Base-by-base conservation (phyloP, 2,113 vertebrate species). In the Dicaeum eximium region DNA sequence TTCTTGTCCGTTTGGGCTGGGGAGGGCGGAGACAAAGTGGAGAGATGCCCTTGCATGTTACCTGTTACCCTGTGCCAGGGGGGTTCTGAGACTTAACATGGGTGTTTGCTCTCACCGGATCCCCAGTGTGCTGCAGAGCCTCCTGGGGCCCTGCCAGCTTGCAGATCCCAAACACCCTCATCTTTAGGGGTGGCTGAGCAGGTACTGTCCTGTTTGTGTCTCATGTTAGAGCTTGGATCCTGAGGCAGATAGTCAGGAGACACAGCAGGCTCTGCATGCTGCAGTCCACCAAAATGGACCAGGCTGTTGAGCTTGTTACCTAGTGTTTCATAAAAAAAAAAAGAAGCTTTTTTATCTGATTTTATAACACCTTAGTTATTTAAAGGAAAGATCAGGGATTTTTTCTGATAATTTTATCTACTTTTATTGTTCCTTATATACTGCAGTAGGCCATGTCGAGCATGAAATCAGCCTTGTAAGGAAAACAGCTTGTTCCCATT, bases 381-480 rank as follows among this genome's bases (percentile, higher is more conserved):
- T 75, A 25, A 75, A 33, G 19, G 30, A 82, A 78, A 56, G 14
- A 28, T 51, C n/a, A 64, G 25, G 24, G 37, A 37, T 77, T 86
- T 93, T 75, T 24, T 60, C 40, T 58, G 27, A 35, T 67, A 40
- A 60, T 75, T 92, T 90, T 28, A 40, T n/a, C 28, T 88, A 5
- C 28, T 80, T 75, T 57, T 69, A 40, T 73, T 5, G 0, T 75
- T 90, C 10, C 5, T 53, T 7, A 5, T 28, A 23, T 79, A 37
- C 80, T 1, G 1, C 1, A 2, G 53, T 31, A 72, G 70, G 19
- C 40, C 35, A 79, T n/a, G 20, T 62, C 2, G 62, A 64, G 48
- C 22, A 14, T 69, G 62, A 83, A 92, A 88, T 65, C 54, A 65
- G 40, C 62, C 67, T 79, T 65, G 20, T 77, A 83, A 93, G 83